A percentile compares a stretch with the other conserved stretches of the same genome.
These are phyloP conservation scores for Papilio demoleus DNA, from an alignment of 2,888 invertebrate species.

Conservation along the genomic window DNA sequence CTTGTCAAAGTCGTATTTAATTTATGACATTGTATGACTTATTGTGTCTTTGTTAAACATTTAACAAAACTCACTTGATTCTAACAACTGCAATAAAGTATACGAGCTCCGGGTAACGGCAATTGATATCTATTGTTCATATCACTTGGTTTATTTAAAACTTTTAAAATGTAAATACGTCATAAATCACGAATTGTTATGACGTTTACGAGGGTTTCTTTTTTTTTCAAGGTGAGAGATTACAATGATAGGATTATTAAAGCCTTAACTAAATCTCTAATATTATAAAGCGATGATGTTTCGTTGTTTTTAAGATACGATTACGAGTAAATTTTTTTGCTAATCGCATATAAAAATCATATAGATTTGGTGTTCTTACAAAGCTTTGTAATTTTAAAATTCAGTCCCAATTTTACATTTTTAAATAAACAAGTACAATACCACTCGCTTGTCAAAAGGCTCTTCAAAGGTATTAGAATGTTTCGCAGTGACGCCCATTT, in stretches of 20 bases:
- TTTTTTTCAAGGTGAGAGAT: background rate
- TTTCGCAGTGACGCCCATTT: conserved; percentile 61
- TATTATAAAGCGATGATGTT: too few species aligned
- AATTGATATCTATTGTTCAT: background rate
- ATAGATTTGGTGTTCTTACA: background rate
- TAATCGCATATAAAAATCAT: too few species aligned
- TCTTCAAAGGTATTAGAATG: conserved; percentile 54
- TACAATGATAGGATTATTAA: background rate
- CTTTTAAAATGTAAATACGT: conserved; percentile 25
- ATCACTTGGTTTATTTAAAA: background rate
- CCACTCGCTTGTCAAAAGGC: conserved; percentile 52
- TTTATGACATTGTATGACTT: conserved; percentile 15
- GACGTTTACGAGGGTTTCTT: background rate
- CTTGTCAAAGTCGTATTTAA: conserved; percentile 14
- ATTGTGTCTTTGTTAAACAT: conserved; percentile 27
- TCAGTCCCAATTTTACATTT: conserved; percentile 53
- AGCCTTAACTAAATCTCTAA: too few species aligned
- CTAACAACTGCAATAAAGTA: conserved; percentile 1
- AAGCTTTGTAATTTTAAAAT: conserved; percentile 12
- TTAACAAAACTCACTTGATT: conserved; percentile 10
- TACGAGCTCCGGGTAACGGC: conserved; percentile 22
- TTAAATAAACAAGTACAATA: conserved; percentile 63
- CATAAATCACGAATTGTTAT: background rate
- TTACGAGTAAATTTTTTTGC: too few species aligned
- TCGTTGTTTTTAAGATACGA: too few species aligned